Evolutionary conservation across 2,797 vertebrate genomes (phyloP).

Genomic region (Brachyrhaphis roseni): DNA sequence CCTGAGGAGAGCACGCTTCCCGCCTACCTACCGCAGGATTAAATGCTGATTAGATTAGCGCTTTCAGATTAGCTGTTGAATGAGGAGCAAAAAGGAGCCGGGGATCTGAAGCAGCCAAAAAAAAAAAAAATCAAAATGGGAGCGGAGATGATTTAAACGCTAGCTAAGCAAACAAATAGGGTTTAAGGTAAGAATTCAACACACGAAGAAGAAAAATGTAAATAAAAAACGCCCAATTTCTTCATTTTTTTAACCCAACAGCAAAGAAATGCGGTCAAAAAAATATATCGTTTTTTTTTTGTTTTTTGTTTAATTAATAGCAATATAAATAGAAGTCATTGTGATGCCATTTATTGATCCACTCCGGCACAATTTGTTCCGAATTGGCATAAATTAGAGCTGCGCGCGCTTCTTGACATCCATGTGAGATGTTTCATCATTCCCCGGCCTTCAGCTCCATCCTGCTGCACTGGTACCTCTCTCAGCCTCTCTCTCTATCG

Average conservation of each 20-base stretch:
- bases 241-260: not conserved
- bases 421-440: conserved; percentile 81
- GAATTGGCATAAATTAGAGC: conserved; percentile 36
- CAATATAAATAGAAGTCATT: not conserved
- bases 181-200: not conserved
- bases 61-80: conserved; percentile 61
- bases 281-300: not conserved
- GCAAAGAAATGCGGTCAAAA: not conserved
- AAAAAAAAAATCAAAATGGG: not conserved
- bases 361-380: conserved; percentile 39
- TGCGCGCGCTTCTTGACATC: conserved; percentile 58
- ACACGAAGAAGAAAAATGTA: not conserved
- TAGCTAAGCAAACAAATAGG: too few relatives aligned
- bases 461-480: conserved; percentile 43
- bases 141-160: conserved; percentile 1
- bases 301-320: not conserved
- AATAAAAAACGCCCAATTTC: not conserved
- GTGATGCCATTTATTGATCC: conserved; percentile 29
- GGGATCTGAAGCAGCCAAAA: conserved; percentile 18
- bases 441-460: conserved; percentile 28
- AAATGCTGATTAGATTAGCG: conserved; percentile 64
- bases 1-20: conserved; percentile 11
- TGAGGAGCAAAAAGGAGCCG: conserved; percentile 31
- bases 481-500: not conserved
- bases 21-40: conserved; percentile 36